Percentiles rank a stretch among this genome's conserved stretches.
Evolutionary conservation across 2,888 invertebrate species (phyloP).

Genomic region (Heteromurus nitidus): DNA sequence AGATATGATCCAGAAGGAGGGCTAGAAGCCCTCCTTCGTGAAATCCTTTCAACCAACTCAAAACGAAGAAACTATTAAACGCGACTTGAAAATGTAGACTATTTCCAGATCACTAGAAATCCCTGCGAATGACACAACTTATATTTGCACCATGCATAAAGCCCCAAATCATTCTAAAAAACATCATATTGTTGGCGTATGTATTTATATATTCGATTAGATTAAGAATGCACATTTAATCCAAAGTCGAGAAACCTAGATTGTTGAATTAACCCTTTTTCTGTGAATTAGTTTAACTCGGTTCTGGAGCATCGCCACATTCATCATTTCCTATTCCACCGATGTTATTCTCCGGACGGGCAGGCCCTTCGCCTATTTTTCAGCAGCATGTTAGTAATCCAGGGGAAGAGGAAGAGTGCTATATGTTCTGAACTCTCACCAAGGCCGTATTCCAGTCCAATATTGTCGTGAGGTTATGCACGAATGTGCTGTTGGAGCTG

Average conservation of each 20-base stretch:
- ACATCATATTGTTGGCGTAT: constrained; percentile 34
- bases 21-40: background rate
- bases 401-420: background rate
- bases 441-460: background rate
- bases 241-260: background rate
- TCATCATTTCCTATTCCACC: constrained; percentile 10
- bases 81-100: constrained; percentile 33
- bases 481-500: background rate
- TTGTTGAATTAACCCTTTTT: background rate
- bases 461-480: background rate
- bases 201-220: background rate
- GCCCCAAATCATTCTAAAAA: background rate
- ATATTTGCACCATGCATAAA: constrained; percentile 32
- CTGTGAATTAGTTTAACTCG: background rate
- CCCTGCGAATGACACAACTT: constrained; percentile 25
- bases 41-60: background rate
- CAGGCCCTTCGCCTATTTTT: background rate
- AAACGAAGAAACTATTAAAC: background rate
- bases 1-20: background rate
- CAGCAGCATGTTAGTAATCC: background rate
- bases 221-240: background rate
- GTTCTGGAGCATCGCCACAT: background rate
- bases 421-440: background rate
- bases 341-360: background rate
- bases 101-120: constrained; percentile 16